Conservation (phyloP, 1,140 invertebrate genomes). For the Teleopsis dalmanni region DNA sequence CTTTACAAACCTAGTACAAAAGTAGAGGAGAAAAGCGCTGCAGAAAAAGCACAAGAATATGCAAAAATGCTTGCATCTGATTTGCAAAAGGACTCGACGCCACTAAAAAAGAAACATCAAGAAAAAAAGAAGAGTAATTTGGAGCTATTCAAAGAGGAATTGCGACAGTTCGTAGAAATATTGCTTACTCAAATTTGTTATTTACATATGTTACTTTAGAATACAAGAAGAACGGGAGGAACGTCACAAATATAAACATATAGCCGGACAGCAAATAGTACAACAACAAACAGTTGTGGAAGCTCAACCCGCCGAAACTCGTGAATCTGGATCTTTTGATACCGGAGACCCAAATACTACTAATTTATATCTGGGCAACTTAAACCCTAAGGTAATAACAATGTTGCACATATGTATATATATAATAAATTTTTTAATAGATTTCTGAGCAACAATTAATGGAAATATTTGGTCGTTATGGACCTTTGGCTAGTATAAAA, state of each 20-base stretch:
- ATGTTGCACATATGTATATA: background rate
- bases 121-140: slow-evolving; percentile 95
- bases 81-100: slow-evolving; percentile 41
- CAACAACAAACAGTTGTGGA: slow-evolving; percentile 15
- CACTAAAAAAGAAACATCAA: slow-evolving; percentile 69
- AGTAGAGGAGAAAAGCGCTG: slow-evolving; percentile 50
- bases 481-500: slow-evolving; percentile 96
- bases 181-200: background rate
- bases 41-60: slow-evolving; percentile 61
- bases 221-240: slow-evolving; percentile 97
- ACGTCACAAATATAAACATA: slow-evolving; percentile 79
- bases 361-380: slow-evolving; percentile 94
- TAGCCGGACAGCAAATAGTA: slow-evolving; percentile 30
- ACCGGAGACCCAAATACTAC: slow-evolving; percentile 95
- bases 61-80: slow-evolving; percentile 61
- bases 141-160: slow-evolving; percentile 92
- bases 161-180: slow-evolving; percentile 56
- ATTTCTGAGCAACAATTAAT: slow-evolving; percentile 95
- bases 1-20: slow-evolving; percentile 89
- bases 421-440: slow-evolving; percentile 43
- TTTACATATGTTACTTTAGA: slow-evolving; percentile 8
- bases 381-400: slow-evolving; percentile 73
- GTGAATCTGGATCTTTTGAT: slow-evolving; percentile 71
- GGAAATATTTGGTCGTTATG: slow-evolving; percentile 96
- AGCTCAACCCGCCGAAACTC: slow-evolving; percentile 13